A percentile compares a stretch with the other conserved stretches of the same genome.
Evolutionary conservation across 2,113 vertebrate species (phyloP).

Genomic region (Trachemys scripta): DNA sequence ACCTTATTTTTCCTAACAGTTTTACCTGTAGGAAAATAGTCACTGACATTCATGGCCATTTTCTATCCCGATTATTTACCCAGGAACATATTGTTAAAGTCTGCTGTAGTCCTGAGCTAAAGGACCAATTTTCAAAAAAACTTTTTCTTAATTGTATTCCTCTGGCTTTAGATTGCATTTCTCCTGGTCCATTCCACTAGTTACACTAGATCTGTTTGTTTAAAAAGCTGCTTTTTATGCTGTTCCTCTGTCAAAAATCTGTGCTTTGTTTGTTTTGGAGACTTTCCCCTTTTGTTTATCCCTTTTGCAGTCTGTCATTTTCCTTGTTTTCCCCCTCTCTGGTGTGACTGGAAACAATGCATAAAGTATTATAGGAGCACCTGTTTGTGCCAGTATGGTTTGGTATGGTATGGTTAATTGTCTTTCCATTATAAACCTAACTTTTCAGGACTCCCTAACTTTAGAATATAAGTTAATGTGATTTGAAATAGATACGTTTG

Average conservation of each 20-base stretch:
- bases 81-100: not conserved
- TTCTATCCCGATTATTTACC: not conserved
- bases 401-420: fast-evolving
- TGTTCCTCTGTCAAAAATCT: not conserved
- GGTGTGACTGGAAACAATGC: not conserved
- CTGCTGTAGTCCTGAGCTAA: not conserved
- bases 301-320: not conserved
- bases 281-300: fast-evolving
- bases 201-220: not conserved
- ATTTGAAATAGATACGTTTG: fast-evolving
- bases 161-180: not conserved
- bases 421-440: not conserved
- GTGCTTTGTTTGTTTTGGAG: not conserved
- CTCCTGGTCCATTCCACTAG: not conserved
- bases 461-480: not conserved
- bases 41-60: not conserved
- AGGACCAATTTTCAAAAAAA: not conserved
- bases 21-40: fast-evolving
- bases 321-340: not conserved
- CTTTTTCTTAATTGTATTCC: not conserved
- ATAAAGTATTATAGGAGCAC: not conserved
- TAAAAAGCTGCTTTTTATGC: no score
- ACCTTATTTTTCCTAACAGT: not conserved
- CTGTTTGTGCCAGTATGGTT: not conserved
- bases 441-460: no score